Conservation (phyloP, 1,140 invertebrate genomes). For the Myzus persicae region DNA sequence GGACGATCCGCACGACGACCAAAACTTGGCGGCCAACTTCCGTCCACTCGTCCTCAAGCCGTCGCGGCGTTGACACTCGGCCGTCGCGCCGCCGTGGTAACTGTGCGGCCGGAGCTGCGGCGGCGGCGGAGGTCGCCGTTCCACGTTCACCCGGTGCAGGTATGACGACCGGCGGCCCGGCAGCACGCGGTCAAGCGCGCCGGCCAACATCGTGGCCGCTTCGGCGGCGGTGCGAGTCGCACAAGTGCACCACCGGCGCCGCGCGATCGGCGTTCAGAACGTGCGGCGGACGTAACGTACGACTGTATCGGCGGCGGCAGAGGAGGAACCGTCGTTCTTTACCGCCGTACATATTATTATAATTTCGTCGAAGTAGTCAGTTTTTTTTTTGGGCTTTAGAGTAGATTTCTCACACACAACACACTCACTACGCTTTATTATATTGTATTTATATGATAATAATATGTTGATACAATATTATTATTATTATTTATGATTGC, state of each 20-base stretch:
- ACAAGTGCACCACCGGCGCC: not conserved
- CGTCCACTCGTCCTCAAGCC: not conserved
- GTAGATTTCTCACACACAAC: not conserved
- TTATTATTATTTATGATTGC: not conserved
- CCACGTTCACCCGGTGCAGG: conserved; percentile 52
- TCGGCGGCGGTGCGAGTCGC: not conserved
- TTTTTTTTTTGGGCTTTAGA: not conserved
- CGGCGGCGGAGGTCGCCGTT: not conserved
- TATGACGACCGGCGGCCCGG: conserved; percentile 44
- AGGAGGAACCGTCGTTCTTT: not conserved
- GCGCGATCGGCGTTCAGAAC: not conserved
- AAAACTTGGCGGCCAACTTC: conserved; percentile 45
- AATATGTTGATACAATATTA: not conserved
- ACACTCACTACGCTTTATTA: not conserved
- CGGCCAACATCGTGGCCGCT: conserved; percentile 28
- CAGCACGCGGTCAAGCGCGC: conserved; percentile 41
- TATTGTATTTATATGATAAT: not conserved
- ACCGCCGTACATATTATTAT: not conserved
- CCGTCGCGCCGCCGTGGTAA: not conserved
- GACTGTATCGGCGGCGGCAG: not conserved
- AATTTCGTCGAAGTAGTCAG: not conserved
- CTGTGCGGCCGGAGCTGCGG: not conserved
- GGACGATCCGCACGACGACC: conserved; percentile 18
- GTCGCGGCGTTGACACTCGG: not conserved
- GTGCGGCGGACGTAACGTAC: not conserved